Evolutionary conservation across 2,113 vertebrate genomes (phyloP).

Genomic region (Rafetus swinhoei): DNA sequence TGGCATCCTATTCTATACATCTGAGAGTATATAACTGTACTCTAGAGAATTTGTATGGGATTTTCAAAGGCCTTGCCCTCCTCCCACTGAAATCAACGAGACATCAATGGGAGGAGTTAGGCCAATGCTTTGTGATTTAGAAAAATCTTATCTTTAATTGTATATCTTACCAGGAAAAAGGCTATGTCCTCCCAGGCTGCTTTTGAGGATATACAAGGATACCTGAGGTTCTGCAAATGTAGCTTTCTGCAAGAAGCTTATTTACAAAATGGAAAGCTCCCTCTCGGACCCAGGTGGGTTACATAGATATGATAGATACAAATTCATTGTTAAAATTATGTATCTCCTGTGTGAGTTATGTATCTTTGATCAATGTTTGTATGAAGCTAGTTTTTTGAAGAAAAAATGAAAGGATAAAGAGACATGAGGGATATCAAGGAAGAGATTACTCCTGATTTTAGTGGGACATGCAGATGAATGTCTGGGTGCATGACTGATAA

Average conservation of each 20-base stretch:
- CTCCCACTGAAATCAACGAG: not conserved
- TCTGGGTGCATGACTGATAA: not conserved
- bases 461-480: not conserved
- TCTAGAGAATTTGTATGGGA: not conserved
- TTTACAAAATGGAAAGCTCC: not conserved
- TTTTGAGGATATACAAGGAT: not conserved
- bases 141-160: not conserved
- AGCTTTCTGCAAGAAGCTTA: not conserved
- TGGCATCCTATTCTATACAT: not conserved
- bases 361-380: not conserved
- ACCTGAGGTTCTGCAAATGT: not conserved
- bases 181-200: not conserved
- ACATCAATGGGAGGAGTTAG: rapidly evolving
- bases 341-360: not conserved
- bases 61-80: not conserved
- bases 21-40: not conserved
- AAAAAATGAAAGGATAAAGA: not conserved
- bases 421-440: not conserved
- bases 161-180: not conserved
- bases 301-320: not conserved
- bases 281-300: not conserved
- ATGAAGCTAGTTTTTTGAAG: not conserved
- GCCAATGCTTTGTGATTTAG: not conserved
- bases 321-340: not conserved
- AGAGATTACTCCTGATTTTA: not conserved